Evolutionary conservation across 2,113 vertebrate genomes (phyloP), one percentile per base, ranked within the genome.

Genomic region (Falcunculus frontatus): DNA sequence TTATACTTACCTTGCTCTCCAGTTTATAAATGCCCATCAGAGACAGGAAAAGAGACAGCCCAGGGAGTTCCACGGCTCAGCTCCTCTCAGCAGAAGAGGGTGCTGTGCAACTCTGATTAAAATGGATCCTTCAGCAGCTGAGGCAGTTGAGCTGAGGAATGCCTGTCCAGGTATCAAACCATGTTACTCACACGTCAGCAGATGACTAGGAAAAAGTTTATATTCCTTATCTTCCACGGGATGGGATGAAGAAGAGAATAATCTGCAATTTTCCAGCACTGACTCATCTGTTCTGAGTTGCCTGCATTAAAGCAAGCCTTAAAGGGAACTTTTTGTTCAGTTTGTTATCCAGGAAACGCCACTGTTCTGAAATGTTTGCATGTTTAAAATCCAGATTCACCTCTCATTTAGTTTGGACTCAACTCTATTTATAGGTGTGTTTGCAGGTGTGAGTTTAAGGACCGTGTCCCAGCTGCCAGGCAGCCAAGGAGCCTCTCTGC

Each of bases 21-120:
- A 78, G 90, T 92, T 49, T 55, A 90, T 95, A 95, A 96, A 96
- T 80, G 83, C 79, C 75, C 84, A 80, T 83, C 47, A 91, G 83
- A 94, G 56, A 65, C 47, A 83, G 73, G 72, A 35, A 93, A 80
- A 90, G 63, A 91, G 67, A 72, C 64, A 91, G 81, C 60, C 15
- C 46, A 65, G 74, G 74, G 87, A 95, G 68, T 85, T 91, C 77
- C 89, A 95, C 7, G 37, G 32, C 84, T 87, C 69, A 22, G 60
- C 80, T 46, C 50, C 76, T 89, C 81, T 95, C 63, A 62, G 91
- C 90, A 97, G 92, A 94, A 92, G 90, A 93, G 90, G 95, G 92
- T 96, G 90, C 92, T 96, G 69, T 94, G 80, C 57, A 70, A 78
- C 56, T 15, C 88, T 90, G 77, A 93, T 87, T 89, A 76, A 74